phyloP scores from a whole-genome alignment of 2,888 invertebrate genomes.

The Cryptocephalus moraei region DNA sequence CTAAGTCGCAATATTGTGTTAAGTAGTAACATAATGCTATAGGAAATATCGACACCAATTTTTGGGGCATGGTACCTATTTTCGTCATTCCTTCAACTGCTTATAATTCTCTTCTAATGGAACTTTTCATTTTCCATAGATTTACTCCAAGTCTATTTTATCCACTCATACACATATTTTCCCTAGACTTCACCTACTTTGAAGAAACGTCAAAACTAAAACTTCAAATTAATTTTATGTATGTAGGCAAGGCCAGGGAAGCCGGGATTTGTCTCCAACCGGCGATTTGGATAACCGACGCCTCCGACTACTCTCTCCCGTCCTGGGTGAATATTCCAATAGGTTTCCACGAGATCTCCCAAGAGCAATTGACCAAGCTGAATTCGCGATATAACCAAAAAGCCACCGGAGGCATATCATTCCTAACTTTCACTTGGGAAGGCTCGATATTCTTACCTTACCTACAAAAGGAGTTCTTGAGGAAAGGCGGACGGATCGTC shows the following conservation, averaged over 20 bases:
- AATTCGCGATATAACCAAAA: slow-evolving; percentile 30
- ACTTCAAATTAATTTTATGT: not conserved
- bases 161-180: too few relatives aligned
- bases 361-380: slow-evolving; percentile 31
- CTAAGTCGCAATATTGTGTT: too few relatives aligned
- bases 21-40: too few relatives aligned
- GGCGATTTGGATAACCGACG: slow-evolving; percentile 23
- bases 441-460: slow-evolving; percentile 55
- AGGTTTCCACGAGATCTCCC: slow-evolving; percentile 33
- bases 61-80: too few relatives aligned
- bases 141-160: too few relatives aligned
- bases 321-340: slow-evolving; percentile 39
- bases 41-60: too few relatives aligned
- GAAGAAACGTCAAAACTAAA: too few relatives aligned
- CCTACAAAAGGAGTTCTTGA: slow-evolving; percentile 50
- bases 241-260: slow-evolving; percentile 18
- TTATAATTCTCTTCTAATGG: too few relatives aligned
- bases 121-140: too few relatives aligned
- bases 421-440: slow-evolving; percentile 59
- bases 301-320: slow-evolving; percentile 25
- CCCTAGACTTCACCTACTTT: too few relatives aligned
- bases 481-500: slow-evolving; percentile 47
- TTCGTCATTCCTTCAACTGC: too few relatives aligned
- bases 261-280: slow-evolving; percentile 21
- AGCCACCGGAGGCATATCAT: slow-evolving; percentile 49